Conservation (phyloP, 2,113 vertebrate species). For the Sprattus sprattus region DNA sequence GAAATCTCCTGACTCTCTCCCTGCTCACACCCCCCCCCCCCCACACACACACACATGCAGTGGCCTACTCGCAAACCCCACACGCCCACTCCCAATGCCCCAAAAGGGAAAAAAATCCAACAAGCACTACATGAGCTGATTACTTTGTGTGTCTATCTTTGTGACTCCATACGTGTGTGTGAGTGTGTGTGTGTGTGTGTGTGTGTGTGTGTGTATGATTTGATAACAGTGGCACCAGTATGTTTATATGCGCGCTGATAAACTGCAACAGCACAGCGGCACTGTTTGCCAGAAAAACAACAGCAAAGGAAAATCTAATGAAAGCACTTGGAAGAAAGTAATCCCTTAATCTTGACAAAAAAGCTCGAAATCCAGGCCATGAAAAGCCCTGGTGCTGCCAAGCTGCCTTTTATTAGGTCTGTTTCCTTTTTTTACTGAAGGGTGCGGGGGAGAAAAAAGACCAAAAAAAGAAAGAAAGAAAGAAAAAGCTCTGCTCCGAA, state of each 20-base stretch:
- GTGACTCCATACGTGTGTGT: neutral
- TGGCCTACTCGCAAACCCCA: neutral
- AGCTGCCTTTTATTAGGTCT: conserved; percentile 61
- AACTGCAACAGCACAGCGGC: conserved; percentile 6
- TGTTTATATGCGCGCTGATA: conserved; percentile 1
- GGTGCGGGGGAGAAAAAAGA: neutral
- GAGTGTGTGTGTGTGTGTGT: neutral
- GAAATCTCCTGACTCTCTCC: neutral
- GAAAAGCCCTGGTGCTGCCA: conserved; percentile 60
- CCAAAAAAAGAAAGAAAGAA: conserved; percentile 36
- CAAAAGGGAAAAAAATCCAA: neutral
- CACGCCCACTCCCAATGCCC: neutral
- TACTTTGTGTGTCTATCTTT: neutral
- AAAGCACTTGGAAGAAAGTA: conserved; percentile 63
- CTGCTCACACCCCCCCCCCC: neutral
- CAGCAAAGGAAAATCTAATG: conserved; percentile 49
- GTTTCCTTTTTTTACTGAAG: conserved; percentile 47
- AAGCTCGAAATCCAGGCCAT: conserved; percentile 65
- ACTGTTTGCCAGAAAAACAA: conserved; percentile 17
- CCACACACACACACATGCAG: neutral
- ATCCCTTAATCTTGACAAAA: conserved; percentile 69
- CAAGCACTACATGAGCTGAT: neutral
- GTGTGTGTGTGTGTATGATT: neutral
- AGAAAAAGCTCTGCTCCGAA: conserved; percentile 49
- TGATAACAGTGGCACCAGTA: conserved; percentile 5